Evolutionary conservation across 1,140 invertebrate genomes (phyloP), one percentile per base, ranked within the genome.

Genomic region (Dendroctonus valens): DNA sequence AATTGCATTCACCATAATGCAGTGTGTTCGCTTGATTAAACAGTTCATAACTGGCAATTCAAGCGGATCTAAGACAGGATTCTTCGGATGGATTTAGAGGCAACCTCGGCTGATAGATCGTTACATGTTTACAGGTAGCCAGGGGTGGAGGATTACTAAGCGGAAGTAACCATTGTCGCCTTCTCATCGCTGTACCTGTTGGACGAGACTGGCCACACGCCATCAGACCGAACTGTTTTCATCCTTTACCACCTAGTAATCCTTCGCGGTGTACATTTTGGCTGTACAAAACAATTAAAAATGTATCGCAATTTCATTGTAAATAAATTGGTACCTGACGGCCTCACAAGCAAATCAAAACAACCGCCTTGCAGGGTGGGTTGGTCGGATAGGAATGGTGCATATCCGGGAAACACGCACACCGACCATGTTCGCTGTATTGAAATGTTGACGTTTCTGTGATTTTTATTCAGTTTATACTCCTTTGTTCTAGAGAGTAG

Each of bases 111-210:
- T 26, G 26, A 26, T 26, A 26, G 26, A 26, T 3, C 26, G 1
- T 26, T 26, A 26, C 26, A 3, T 42, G 6, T 65, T 65, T 51
- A 53, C 55, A 76, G 76, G 75, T 77, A 76, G 74, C 76, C 74
- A 75, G 69, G 69, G 72, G 70, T 69, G 71, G 68, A 72, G 64
- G 59, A 41, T 46, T 38, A 55, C 44, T 72, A 74, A 46, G 12
- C 12, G 72, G 70, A 73, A 71, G 61, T 76, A 77, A 72, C 75
- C 76, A 76, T 76, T 76, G 75, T 77, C 76, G 76, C 75, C 75
- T 74, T 76, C 72, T 75, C 74, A 73, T 75, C 72, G 69, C 71
- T 72, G 76, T 76, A 77, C 73, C 76, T 76, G 75, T 74, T 14
- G 12, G 7, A 42, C 41, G 38, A 9, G 51, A 40, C 14, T 9